A percentile compares a stretch with the other conserved stretches of the same genome.
These are phyloP conservation scores for Neoascia interrupta DNA, from an alignment of 2,888 invertebrate species.

Conservation along the genomic window DNA sequence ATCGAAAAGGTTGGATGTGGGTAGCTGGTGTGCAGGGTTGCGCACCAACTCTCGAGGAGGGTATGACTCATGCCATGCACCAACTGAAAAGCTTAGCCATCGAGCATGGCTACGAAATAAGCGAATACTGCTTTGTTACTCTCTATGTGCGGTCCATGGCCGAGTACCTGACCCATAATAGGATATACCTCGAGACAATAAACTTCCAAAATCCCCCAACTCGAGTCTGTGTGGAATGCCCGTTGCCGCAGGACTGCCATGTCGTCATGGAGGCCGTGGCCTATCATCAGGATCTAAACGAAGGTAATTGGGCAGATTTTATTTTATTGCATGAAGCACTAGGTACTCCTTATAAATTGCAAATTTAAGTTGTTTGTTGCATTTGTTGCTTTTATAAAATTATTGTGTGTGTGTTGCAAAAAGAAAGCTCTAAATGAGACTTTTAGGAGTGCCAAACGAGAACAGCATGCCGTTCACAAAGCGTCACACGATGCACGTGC, in stretches of 20 bases:
- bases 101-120: slow-evolving; percentile 79
- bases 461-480: slow-evolving; percentile 73
- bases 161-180: slow-evolving; percentile 88
- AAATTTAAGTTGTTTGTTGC: slow-evolving; percentile 13
- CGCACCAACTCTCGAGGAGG: slow-evolving; percentile 83
- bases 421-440: slow-evolving; percentile 67
- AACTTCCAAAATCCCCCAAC: slow-evolving; percentile 90
- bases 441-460: slow-evolving; percentile 68
- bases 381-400: slow-evolving; percentile 55
- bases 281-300: slow-evolving; percentile 76
- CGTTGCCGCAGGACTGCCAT: slow-evolving; percentile 85
- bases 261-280: slow-evolving; percentile 89
- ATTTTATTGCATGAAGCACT: slow-evolving; percentile 46
- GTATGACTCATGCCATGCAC: slow-evolving; percentile 86
- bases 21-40: slow-evolving; percentile 89
- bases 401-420: slow-evolving; percentile 66
- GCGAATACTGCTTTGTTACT: slow-evolving; percentile 89
- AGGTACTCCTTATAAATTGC: slow-evolving; percentile 49
- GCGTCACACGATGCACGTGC: slow-evolving; percentile 94
- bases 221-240: slow-evolving; percentile 91
- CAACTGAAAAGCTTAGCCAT: slow-evolving; percentile 83
- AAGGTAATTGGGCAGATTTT: slow-evolving; percentile 66
- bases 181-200: slow-evolving; percentile 87
- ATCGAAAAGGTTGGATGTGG: slow-evolving; percentile 91
- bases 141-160: slow-evolving; percentile 92